Conservation (phyloP, 2,113 vertebrate species). For the Nycticorax nycticorax region DNA sequence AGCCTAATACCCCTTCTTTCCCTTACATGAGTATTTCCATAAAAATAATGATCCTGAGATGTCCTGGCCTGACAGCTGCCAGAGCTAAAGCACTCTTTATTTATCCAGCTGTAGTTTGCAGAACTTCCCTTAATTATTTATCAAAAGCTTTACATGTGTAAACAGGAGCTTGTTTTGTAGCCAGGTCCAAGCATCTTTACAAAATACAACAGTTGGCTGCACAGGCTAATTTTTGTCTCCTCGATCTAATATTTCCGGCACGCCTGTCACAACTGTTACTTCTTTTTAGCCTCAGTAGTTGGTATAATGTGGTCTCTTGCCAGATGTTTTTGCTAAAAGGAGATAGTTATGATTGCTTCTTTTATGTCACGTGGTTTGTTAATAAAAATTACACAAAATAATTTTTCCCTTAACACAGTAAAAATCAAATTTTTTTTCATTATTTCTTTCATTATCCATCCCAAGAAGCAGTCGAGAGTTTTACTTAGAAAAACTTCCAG, state of each 20-base stretch:
- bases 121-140: background rate
- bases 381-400: background rate
- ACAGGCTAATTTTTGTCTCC: background rate
- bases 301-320: background rate
- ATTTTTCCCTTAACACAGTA: background rate
- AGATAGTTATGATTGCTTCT: background rate
- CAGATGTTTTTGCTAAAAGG: background rate
- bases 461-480: background rate
- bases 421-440: background rate
- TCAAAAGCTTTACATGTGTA: background rate
- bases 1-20: background rate
- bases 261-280: background rate
- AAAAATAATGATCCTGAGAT: background rate
- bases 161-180: background rate
- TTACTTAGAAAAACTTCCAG: background rate
- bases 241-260: background rate
- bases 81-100: background rate
- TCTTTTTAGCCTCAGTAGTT: background rate
- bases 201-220: background rate
- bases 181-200: background rate
- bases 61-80: background rate
- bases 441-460: background rate
- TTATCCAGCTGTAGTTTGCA: background rate
- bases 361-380: background rate
- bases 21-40: background rate